Percentiles rank a stretch among this genome's conserved stretches.
Evolutionary conservation across 2,797 vertebrate species (phyloP).

Genomic region (Trachurus trachurus): DNA sequence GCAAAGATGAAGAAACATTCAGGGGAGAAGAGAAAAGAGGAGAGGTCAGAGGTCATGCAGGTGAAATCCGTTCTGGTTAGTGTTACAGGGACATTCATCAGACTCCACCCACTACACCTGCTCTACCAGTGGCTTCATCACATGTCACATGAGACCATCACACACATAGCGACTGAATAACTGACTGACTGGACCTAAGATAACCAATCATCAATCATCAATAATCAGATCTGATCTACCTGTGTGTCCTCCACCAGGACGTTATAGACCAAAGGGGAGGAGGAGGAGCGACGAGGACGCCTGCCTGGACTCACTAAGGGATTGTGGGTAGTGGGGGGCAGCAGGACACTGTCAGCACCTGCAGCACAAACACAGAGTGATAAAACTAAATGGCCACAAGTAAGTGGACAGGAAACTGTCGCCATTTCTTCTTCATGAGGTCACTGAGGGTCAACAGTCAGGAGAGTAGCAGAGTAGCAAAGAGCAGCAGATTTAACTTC

Average conservation of each 20-base stretch:
- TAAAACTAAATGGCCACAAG: background rate
- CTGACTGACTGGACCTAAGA: no score
- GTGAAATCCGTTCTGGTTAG: no score
- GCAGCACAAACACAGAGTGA: conserved; percentile 9
- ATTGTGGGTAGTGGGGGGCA: conserved; percentile 18
- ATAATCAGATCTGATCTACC: conserved; percentile 40
- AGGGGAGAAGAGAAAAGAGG: conserved; percentile 3
- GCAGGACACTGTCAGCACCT: conserved; percentile 30
- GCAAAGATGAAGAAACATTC: background rate
- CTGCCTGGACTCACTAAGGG: conserved; percentile 39
- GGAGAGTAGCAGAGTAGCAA: no score
- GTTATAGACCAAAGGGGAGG: conserved; percentile 79
- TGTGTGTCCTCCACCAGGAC: conserved; percentile 79
- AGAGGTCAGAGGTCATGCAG: conserved; percentile 11
- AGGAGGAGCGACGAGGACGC: conserved; percentile 27
- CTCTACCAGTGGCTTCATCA: no score
- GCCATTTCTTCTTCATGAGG: no score
- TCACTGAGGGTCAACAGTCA: no score
- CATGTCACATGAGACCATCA: no score
- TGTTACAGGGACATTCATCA: background rate
- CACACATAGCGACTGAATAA: no score
- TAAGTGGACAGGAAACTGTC: no score
- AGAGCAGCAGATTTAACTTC: background rate
- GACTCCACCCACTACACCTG: no score
- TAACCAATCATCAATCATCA: background rate